Evolutionary conservation across 2,113 vertebrate species (phyloP), one percentile per base, ranked within the genome.

Genomic region (Tetrao urogallus): DNA sequence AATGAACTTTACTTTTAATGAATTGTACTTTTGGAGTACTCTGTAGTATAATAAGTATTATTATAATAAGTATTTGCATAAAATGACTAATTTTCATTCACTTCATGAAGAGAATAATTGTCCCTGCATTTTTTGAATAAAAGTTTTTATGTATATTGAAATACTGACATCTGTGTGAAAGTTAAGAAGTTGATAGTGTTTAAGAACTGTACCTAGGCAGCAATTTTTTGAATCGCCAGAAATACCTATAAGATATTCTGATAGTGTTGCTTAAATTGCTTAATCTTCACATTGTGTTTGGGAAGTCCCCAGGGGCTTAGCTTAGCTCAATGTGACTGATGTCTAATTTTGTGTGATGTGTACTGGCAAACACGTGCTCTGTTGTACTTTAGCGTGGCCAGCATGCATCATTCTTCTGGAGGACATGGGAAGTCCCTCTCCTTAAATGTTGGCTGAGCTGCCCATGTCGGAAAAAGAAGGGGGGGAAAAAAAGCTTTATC

Each of bases 151-250:
- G 43, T 47, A 8, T 22, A n/a, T 16, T 88, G 70, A 78, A 80
- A 42, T 86, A 34, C 52, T 82, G 13, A 34, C 22, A 32, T 82
- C 25, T 7, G 6, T 80, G 6, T 52, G 64, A 88, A 73, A 70
- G 8, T 17, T 73, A 63, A 52, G 38, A n/a, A 54, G 30, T 40
- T 87, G 36, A 32, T 75, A 54, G 47, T 6, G 1, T 78, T 90
- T 77, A 81, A 86, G 43, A 64, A 32, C 34, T 75, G 9, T 73
- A 67, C 52, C 30, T 47, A 87, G 90, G 45, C 4, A 79, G 5
- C 21, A 70, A 50, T 93, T 94, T 94, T 82, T 85, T 73, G 21
- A 88, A 94, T 80, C 7, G 47, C 9, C 73, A 89, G 58, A 87
- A 92, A 60, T 77, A 43, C 42, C 67, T 60, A 85, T 64, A 83